Percentiles rank a stretch among this genome's conserved stretches.
Conservation (phyloP, 2,888 invertebrate species). For the Deilephila porcellus region DNA sequence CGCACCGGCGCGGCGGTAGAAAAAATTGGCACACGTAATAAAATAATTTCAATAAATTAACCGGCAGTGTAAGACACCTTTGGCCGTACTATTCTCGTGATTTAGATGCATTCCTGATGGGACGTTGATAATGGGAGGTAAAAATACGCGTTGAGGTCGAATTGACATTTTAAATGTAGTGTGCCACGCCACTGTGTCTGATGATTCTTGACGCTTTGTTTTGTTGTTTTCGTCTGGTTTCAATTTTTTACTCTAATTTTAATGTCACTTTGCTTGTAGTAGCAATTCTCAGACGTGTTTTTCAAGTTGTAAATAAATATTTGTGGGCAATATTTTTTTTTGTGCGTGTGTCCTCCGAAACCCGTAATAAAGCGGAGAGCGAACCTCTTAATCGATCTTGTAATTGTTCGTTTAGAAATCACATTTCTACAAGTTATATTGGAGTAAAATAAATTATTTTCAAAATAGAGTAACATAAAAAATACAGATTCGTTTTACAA, state of each 20-base stretch:
- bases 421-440: too few species aligned
- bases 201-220: not conserved
- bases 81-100: not conserved
- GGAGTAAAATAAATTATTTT: too few species aligned
- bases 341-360: too few species aligned
- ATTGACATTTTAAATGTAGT: not conserved
- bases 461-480: too few species aligned
- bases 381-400: too few species aligned
- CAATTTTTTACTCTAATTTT: not conserved
- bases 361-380: too few species aligned
- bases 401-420: too few species aligned
- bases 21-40: slow-evolving; percentile 42
- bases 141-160: not conserved
- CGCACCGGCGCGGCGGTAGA: slow-evolving; percentile 8
- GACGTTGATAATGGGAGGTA: slow-evolving; percentile 1
- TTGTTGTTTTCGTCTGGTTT: slow-evolving; percentile 1
- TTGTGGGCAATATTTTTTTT: too few species aligned
- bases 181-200: slow-evolving; percentile 9
- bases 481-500: too few species aligned
- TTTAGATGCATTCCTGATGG: slow-evolving; percentile 17
- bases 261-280: not conserved
- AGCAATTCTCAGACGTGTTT: too few species aligned
- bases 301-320: too few species aligned
- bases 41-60: slow-evolving; percentile 46
- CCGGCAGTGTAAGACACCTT: slow-evolving; percentile 10